Percentiles rank a stretch among this genome's conserved stretches.
Conservation (phyloP, 2,113 vertebrate species). For the Paracanthobrama guichenoti region DNA sequence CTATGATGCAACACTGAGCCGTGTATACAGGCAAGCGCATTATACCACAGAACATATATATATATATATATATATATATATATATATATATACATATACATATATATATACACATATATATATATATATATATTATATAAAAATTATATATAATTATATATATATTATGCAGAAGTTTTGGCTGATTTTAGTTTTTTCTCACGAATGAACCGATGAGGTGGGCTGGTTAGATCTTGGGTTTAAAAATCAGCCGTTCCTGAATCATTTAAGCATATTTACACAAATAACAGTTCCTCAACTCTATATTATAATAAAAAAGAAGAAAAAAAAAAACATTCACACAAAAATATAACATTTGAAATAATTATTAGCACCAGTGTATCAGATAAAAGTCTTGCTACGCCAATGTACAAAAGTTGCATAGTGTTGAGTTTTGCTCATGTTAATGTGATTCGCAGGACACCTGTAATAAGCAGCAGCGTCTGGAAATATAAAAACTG, state of each 20-base stretch:
- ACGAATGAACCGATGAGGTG: slow-evolving; percentile 55
- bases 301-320: slow-evolving; percentile 81
- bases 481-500: slow-evolving; percentile 40
- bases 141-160: too few species aligned
- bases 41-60: slow-evolving; percentile 64
- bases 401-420: slow-evolving; percentile 94
- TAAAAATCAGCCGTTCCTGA: slow-evolving; percentile 76
- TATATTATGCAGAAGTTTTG: slow-evolving; percentile 67
- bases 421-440: slow-evolving; percentile 81
- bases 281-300: slow-evolving; percentile 83
- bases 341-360: slow-evolving; percentile 99
- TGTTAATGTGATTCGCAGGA: slow-evolving; percentile 59
- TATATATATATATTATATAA: slow-evolving; percentile 57
- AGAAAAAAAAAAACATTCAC: slow-evolving; percentile 85
- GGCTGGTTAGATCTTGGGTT: slow-evolving; percentile 59
- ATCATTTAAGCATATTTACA: slow-evolving; percentile 88
- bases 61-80: slow-evolving; percentile 63
- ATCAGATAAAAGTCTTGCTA: slow-evolving; percentile 93
- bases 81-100: slow-evolving; percentile 50
- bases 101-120: slow-evolving; percentile 60
- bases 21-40: slow-evolving; percentile 69
- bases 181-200: slow-evolving; percentile 60
- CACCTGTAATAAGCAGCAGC: slow-evolving; percentile 65
- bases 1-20: slow-evolving; percentile 66
- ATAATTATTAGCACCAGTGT: slow-evolving; percentile 99